A percentile compares a stretch with the other conserved stretches of the same genome.
Conservation (phyloP, 2,888 invertebrate species). For the Hypomecis atomaria region DNA sequence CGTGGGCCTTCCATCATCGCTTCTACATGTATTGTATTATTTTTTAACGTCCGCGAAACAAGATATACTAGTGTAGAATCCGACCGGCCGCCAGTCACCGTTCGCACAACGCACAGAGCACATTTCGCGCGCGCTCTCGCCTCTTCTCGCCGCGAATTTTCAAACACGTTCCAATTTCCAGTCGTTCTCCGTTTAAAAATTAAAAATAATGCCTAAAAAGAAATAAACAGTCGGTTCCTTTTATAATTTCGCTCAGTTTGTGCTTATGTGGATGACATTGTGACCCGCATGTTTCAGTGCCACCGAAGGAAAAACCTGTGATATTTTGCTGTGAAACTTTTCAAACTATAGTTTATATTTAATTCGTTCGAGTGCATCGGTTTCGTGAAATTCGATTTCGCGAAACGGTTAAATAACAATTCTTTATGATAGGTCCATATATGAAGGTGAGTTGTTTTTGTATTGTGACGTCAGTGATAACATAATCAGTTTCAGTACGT, state of each 20-base stretch:
- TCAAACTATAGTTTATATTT: conserved; percentile 35
- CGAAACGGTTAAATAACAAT: conserved; percentile 68
- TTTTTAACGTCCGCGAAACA: conserved; percentile 74
- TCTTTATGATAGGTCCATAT: conserved; percentile 84
- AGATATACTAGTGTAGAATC: conserved; percentile 73
- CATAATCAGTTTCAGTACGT: conserved; percentile 12
- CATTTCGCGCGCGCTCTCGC: conserved; percentile 61
- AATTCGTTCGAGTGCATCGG: conserved; percentile 49
- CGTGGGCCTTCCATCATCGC: conserved; percentile 74
- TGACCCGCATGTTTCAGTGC: conserved; percentile 56
- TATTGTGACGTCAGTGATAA: conserved; percentile 42
- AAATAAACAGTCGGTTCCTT: conserved; percentile 56
- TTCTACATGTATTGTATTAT: conserved; percentile 69
- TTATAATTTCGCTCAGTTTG: conserved; percentile 45
- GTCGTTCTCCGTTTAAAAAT: conserved; percentile 54
- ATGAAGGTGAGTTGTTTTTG: conserved; percentile 78
- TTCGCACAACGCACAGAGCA: conserved; percentile 70
- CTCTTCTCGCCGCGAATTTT: conserved; percentile 73
- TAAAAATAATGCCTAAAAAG: conserved; percentile 76
- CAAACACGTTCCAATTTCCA: conserved; percentile 57
- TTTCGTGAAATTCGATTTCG: conserved; percentile 82
- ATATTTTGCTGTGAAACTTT: conserved; percentile 74
- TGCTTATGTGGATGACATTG: conserved; percentile 62
- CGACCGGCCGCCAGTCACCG: conserved; percentile 76
- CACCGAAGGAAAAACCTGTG: conserved; percentile 65